Conservation (phyloP, 1,140 invertebrate genomes). For the Trinorchestia longiramus region DNA sequence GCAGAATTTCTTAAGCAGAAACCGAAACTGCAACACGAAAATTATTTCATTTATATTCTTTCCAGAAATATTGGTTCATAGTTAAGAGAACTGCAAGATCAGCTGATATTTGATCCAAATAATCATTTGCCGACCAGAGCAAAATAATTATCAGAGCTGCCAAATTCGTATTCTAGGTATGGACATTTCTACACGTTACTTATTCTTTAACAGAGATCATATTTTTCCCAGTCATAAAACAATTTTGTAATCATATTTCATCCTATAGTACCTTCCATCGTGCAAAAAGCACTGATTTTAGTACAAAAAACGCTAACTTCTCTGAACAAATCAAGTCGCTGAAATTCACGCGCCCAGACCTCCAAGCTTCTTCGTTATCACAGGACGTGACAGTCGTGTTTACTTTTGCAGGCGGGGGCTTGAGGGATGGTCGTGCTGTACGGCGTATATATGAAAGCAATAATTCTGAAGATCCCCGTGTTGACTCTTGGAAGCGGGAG, state of each 20-base stretch:
- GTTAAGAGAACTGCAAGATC: neutral
- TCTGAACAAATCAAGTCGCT: neutral
- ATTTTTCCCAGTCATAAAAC: too few species aligned
- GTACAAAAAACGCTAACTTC: neutral
- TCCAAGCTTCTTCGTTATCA: neutral
- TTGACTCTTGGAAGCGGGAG: slow-evolving; percentile 41
- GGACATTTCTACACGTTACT: too few species aligned
- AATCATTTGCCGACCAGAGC: neutral
- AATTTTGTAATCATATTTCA: too few species aligned
- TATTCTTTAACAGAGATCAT: too few species aligned
- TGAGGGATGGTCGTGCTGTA: neutral
- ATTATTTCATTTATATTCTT: too few species aligned
- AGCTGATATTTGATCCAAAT: neutral
- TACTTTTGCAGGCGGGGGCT: neutral
- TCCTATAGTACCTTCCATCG: too few species aligned
- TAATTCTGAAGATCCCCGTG: slow-evolving; percentile 23
- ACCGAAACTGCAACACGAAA: too few species aligned
- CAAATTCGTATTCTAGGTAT: too few species aligned
- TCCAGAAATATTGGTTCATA: too few species aligned
- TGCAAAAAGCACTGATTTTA: neutral
- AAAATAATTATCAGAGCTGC: too few species aligned
- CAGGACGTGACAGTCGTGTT: neutral
- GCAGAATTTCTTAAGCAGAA: too few species aligned
- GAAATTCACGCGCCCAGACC: neutral
- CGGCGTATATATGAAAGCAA: neutral